phyloP scores from a whole-genome alignment of 2,113 vertebrate genomes.

The Sarotherodon lohbergeri region DNA sequence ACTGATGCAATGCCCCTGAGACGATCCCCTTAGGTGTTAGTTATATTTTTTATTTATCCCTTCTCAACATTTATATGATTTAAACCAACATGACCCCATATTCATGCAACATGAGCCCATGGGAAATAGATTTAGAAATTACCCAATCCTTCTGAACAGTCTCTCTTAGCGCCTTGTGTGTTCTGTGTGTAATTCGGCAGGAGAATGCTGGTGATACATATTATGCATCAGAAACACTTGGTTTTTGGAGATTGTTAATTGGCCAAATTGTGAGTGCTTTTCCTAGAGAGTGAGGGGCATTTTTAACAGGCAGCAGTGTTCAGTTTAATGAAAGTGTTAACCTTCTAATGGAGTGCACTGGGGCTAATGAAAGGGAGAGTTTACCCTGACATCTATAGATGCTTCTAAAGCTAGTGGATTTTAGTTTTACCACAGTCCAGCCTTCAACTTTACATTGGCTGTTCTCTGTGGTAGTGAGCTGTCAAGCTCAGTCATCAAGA shows the following conservation, averaged over 20 bases:
- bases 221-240: conserved; percentile 27
- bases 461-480: background rate
- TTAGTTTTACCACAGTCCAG: background rate
- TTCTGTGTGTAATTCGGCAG: conserved; percentile 11
- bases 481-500: conserved; percentile 26
- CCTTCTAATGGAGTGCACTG: conserved; percentile 37
- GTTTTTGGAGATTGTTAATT: conserved; percentile 47
- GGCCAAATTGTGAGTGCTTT: conserved; percentile 47
- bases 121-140: conserved; percentile 42
- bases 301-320: conserved; percentile 23
- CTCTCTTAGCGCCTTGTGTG: conserved; percentile 8
- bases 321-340: conserved; percentile 57
- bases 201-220: background rate
- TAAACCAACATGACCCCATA: conserved; percentile 3
- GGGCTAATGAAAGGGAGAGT: conserved; percentile 19
- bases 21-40: background rate
- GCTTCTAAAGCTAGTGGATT: background rate
- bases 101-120: background rate
- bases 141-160: conserved; percentile 13
- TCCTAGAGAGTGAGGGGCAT: background rate
- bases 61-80: conserved; percentile 3
- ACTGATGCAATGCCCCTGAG: background rate
- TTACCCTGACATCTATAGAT: background rate
- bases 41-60: background rate
- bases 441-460: background rate